phyloP scores from a whole-genome alignment of 2,888 invertebrate genomes.

The Meteorus colon region DNA sequence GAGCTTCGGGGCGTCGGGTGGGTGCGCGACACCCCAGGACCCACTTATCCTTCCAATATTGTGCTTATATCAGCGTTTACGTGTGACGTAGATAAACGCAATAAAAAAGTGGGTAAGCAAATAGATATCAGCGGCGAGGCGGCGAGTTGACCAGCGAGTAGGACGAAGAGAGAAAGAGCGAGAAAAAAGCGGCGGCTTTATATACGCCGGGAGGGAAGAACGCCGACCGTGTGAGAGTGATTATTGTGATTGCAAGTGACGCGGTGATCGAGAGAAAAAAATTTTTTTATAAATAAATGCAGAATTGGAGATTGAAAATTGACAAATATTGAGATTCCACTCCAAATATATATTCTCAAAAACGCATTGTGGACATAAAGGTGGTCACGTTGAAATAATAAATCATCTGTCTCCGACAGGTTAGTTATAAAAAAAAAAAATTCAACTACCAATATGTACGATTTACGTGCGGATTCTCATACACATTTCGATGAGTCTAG shows the following conservation, averaged over 20 bases:
- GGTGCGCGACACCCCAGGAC: conserved; percentile 62
- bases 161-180: conserved; percentile 31
- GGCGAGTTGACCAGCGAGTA: conserved; percentile 30
- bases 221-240: conserved; percentile 46
- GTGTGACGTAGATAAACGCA: conserved; percentile 35
- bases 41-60: conserved; percentile 51
- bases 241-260: conserved; percentile 53
- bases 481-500: background rate
- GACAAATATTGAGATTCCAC: background rate
- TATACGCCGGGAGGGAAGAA: conserved; percentile 46
- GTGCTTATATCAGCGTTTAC: conserved; percentile 30
- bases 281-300: background rate
- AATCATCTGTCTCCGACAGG: conserved; percentile 52
- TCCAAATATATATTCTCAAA: conserved; percentile 18
- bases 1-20: conserved; percentile 61
- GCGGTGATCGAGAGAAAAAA: conserved; percentile 45
- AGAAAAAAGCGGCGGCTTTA: conserved; percentile 30
- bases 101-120: conserved; percentile 28
- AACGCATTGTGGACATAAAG: conserved; percentile 35
- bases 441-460: background rate
- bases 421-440: conserved; percentile 40
- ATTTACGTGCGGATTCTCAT: background rate
- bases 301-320: background rate
- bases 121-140: conserved; percentile 25
- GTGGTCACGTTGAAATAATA: conserved; percentile 34